Evolutionary conservation across 2,888 invertebrate genomes (phyloP), one percentile per base, ranked within the genome.

Genomic region (Melolontha melolontha): DNA sequence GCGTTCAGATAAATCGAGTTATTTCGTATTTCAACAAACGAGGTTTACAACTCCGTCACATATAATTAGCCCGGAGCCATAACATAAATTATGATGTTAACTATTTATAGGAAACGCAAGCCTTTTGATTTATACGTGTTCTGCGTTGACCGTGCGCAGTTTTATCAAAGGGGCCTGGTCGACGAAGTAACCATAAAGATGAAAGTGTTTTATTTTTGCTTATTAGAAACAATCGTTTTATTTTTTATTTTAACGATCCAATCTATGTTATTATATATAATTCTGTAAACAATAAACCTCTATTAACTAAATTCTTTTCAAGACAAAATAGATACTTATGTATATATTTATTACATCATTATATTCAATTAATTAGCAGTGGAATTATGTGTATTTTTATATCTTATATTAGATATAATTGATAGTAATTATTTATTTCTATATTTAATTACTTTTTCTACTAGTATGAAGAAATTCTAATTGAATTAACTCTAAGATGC

Each of bases 31-130:
- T 81, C 81, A 82, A 81, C 82, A 81, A 82, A 82, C 81, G 78
- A 80, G 79, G 79, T 77, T 70, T 47, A 44, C 75, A 75, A 77
- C 76, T 79, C 79, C 80, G 79, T 82, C 80, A 80, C 78, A 79
- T 81, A 81, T 81, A 81, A 81, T 82, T 82, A 81, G 81, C 81
- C 81, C 75, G 75, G 64, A 80, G 81, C 81, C 71, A 81, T 79
- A 79, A 79, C 81, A 81, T 81, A 81, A 82, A 82, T 82, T 81
- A 82, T 81, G 81, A 81, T 80, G 81, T 82, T 81, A 81, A 79
- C 78, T 79, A 80, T 81, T 80, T 80, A 80, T 81, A 81, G 78
- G 80, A 80, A 80, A 80, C 76, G 76, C 77, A 78, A 77, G 79
- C 77, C 76, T 79, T 78, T 78, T 79, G 80, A 80, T 80, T 78